Percentiles rank a stretch among this genome's conserved stretches.
phyloP scores from a whole-genome alignment of 2,888 invertebrate species.

The Lypha dubia region DNA sequence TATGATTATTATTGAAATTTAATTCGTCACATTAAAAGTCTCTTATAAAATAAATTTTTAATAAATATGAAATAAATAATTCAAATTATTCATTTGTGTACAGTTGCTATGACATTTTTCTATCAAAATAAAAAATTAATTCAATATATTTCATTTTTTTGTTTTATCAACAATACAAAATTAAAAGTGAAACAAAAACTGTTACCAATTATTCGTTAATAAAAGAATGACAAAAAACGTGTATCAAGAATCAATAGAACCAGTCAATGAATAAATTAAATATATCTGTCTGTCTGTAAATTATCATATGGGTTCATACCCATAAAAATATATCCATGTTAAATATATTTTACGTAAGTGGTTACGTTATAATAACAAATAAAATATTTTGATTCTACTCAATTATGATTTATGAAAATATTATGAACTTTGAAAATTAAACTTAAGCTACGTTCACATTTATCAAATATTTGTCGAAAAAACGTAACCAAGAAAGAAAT shows the following conservation, averaged over 20 bases:
- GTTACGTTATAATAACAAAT: too few relatives aligned
- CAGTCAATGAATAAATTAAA: constrained; percentile 37
- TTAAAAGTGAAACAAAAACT: constrained; percentile 12
- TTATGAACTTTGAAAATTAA: too few relatives aligned
- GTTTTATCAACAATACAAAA: constrained; percentile 9
- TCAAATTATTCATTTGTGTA: not conserved
- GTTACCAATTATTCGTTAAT: constrained; percentile 8
- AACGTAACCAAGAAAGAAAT: too few relatives aligned
- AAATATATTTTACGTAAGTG: too few relatives aligned
- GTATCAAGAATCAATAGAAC: constrained; percentile 13
- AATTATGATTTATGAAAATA: too few relatives aligned
- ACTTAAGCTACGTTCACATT: too few relatives aligned
- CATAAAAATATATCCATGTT: too few relatives aligned
- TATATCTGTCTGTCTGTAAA: too few relatives aligned
- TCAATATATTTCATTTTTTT: too few relatives aligned
- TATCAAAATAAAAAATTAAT: not conserved
- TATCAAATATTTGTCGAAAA: too few relatives aligned
- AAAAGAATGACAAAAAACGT: not conserved
- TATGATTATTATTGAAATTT: not conserved
- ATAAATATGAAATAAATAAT: constrained; percentile 11
- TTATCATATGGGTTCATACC: too few relatives aligned
- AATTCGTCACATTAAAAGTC: not conserved
- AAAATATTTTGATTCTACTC: too few relatives aligned
- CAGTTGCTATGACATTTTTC: constrained; percentile 26
- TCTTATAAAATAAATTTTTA: constrained; percentile 4